Evolutionary conservation across 2,113 vertebrate species (phyloP), one percentile per base, ranked within the genome.

Genomic region (Pteropus alecto): DNA sequence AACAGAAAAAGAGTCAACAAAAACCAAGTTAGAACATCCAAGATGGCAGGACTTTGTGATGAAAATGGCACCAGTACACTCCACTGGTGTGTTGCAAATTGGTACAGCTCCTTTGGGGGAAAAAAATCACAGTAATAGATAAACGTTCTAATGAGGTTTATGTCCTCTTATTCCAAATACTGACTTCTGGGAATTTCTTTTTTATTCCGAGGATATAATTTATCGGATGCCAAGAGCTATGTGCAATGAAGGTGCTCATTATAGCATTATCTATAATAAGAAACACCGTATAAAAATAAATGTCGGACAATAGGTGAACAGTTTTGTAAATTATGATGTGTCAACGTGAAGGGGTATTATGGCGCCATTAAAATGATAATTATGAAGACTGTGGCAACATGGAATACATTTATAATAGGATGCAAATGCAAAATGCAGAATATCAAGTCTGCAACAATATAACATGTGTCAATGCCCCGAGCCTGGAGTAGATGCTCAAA

Each of bases 291-390:
- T 73, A 56, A 94, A 96, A 97, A 86, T 92, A 83, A 78, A 94
- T 76, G 93, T 76, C 92, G 93, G 86, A 90, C 68, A 63, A 58
- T 82, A 1, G 90, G 95, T 70, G 94, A 96, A 61, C 13, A 79
- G 89, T 71, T 96, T 83, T 86, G 30, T 94, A 87, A 97, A 96
- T 94, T 92, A 89, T 79, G 93, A 63, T 92, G 58, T 74, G 46
- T 95, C 81, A n/a, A 21, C 30, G 67, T 12, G 33, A 87, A 84
- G n/a, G 84, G 83, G 83, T 83, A 89, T 93, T 91, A 87, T 60
- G 56, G 82, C 0, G 3, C 91, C 65, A 60, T 97, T 96, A 91
- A 89, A 95, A 96, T 71, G 93, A 58, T 97, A 95, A 96, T 97
- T 88, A 84, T 26, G 78, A 93, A 86, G 94, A 94, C 38, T 3